Conservation (phyloP, 2,113 vertebrate species). For the Peromyscus leucopus region DNA sequence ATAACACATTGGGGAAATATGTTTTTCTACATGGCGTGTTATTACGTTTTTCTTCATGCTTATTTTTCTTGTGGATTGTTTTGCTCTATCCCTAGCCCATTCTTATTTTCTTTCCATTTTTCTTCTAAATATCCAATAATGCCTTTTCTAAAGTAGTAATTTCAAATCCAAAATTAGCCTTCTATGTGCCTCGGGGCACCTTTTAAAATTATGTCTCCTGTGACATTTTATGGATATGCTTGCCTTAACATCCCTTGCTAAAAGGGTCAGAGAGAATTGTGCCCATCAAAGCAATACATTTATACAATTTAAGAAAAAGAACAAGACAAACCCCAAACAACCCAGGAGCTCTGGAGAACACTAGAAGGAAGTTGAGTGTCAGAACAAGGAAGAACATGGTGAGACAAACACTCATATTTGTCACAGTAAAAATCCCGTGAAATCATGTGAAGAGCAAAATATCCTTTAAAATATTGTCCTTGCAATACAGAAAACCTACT, state of each 20-base stretch:
- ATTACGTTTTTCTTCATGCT: conserved; percentile 74
- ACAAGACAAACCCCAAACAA: background rate
- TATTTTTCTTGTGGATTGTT: conserved; percentile 83
- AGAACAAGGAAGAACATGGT: background rate
- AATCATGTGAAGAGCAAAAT: conserved; percentile 1
- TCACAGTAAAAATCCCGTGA: background rate
- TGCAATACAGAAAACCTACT: background rate
- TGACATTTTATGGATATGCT: conserved; percentile 24
- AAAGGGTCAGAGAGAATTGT: background rate
- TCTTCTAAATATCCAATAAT: conserved; percentile 82
- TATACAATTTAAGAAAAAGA: background rate
- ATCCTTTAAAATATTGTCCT: background rate
- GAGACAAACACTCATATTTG: background rate
- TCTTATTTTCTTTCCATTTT: conserved; percentile 82
- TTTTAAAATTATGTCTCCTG: conserved; percentile 19
- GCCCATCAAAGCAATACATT: background rate
- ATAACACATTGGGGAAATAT: conserved; percentile 78
- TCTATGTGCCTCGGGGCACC: conserved; percentile 61
- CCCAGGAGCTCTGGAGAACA: background rate
- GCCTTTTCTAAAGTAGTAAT: conserved; percentile 79
- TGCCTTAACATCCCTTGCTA: background rate
- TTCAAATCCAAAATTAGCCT: conserved; percentile 78
- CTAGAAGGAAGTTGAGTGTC: background rate
- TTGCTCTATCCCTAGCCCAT: conserved; percentile 78
- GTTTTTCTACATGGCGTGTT: conserved; percentile 77